phyloP scores from a whole-genome alignment of 1,140 invertebrate species.

The Ceratosolen solmsi region DNA sequence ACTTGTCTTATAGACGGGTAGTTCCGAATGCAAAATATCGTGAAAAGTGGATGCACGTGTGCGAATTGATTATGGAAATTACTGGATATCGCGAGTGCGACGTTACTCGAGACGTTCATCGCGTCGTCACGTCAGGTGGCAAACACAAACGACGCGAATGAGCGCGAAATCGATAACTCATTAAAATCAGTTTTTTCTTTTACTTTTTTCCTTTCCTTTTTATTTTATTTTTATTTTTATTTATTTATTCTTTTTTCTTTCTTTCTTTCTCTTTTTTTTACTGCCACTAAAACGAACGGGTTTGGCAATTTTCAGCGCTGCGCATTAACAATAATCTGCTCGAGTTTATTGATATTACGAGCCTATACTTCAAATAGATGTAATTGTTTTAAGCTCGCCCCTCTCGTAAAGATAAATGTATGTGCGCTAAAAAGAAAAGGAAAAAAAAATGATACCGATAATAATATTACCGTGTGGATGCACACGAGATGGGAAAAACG shows the following conservation, averaged over 20 bases:
- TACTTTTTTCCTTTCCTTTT: too few species aligned
- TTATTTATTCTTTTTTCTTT: too few species aligned
- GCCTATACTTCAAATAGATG: too few species aligned
- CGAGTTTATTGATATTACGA: too few species aligned
- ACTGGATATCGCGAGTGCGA: not conserved
- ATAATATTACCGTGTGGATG: too few species aligned
- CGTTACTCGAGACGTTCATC: slow-evolving; percentile 12
- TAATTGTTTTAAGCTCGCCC: not conserved
- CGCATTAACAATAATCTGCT: too few species aligned
- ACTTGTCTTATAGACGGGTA: not conserved
- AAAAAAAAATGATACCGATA: too few species aligned
- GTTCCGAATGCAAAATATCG: not conserved
- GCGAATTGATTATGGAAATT: slow-evolving; percentile 47
- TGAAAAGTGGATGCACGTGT: slow-evolving; percentile 24
- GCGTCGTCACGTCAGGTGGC: not conserved
- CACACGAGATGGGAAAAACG: too few species aligned
- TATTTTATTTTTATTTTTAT: too few species aligned
- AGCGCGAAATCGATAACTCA: slow-evolving; percentile 30
- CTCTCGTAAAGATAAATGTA: not conserved
- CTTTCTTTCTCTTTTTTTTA: too few species aligned
- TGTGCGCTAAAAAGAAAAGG: too few species aligned
- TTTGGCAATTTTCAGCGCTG: not conserved
- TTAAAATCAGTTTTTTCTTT: slow-evolving; percentile 33
- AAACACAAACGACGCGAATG: not conserved
- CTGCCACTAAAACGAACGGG: not conserved